Conservation (phyloP, 92 coral and sea anemone genomes). For the Palythoa grandis region DNA sequence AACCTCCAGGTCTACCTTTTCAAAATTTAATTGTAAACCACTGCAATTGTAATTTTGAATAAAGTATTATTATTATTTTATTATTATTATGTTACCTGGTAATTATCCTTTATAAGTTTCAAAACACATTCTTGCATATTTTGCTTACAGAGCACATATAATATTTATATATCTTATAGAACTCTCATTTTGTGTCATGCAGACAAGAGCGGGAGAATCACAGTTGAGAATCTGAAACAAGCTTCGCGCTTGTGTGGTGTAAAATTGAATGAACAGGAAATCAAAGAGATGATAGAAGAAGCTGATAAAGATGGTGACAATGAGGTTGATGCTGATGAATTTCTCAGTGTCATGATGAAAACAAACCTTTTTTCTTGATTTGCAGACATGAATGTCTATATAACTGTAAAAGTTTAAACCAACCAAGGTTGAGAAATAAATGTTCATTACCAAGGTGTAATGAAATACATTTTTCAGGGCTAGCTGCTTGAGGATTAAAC, state of each 20-base stretch:
- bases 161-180: background rate
- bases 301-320: constrained; percentile 96
- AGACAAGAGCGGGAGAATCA: constrained; percentile 91
- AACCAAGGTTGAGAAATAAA: too few relatives aligned
- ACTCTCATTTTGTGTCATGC: background rate
- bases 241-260: constrained; percentile 86
- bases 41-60: too few relatives aligned
- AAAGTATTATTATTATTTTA: too few relatives aligned
- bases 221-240: constrained; percentile 77
- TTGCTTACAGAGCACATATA: background rate
- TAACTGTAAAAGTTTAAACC: too few relatives aligned
- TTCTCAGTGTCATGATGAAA: constrained; percentile 87
- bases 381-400: too few relatives aligned
- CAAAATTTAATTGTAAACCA: too few relatives aligned
- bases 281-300: constrained; percentile 92
- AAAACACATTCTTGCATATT: background rate
- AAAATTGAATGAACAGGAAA: constrained; percentile 90
- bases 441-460: too few relatives aligned
- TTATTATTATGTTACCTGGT: too few relatives aligned
- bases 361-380: constrained; percentile 80
- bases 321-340: constrained; percentile 88
- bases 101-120: too few relatives aligned
- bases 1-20: too few relatives aligned
- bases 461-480: too few relatives aligned
- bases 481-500: too few relatives aligned